Conservation (phyloP, 2,888 invertebrate genomes). For the Camponotus fellah region DNA sequence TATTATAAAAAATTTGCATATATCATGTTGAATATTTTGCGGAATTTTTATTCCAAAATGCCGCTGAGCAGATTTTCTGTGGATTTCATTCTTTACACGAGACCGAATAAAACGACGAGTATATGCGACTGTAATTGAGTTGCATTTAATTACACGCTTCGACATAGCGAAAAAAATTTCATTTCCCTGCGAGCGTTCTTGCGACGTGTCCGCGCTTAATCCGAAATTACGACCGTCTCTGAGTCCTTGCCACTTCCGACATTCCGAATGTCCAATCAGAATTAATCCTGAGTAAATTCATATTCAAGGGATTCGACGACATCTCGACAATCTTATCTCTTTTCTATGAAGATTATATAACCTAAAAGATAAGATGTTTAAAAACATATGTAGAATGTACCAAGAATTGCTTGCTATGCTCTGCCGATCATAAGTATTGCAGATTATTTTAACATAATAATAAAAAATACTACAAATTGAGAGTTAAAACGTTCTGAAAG, state of each 20-base stretch:
- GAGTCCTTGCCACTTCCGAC: constrained; percentile 24
- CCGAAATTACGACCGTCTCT: constrained; percentile 30
- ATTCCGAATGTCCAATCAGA: constrained; percentile 54
- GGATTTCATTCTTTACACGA: constrained; percentile 13
- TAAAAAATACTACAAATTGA: not conserved
- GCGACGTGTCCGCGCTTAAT: constrained; percentile 42
- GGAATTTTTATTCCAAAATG: not conserved
- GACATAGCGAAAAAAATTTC: constrained; percentile 37
- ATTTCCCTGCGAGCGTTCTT: constrained; percentile 28
- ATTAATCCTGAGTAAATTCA: constrained; percentile 57
- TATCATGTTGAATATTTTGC: not conserved
- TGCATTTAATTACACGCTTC: constrained; percentile 40
- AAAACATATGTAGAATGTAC: not conserved
- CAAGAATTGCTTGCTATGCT: not conserved
- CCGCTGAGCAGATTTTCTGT: not conserved
- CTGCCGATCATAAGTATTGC: not conserved
- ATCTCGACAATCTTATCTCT: constrained; percentile 25
- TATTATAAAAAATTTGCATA: not conserved
- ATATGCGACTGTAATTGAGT: constrained; percentile 23
- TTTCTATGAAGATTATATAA: not conserved
- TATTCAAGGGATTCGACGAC: constrained; percentile 53
- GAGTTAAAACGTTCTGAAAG: not conserved
- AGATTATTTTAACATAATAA: not conserved
- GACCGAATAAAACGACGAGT: constrained; percentile 3
- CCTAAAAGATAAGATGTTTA: constrained; percentile 50